Conservation (phyloP, 2,797 vertebrate genomes). For the Alauda arvensis region DNA sequence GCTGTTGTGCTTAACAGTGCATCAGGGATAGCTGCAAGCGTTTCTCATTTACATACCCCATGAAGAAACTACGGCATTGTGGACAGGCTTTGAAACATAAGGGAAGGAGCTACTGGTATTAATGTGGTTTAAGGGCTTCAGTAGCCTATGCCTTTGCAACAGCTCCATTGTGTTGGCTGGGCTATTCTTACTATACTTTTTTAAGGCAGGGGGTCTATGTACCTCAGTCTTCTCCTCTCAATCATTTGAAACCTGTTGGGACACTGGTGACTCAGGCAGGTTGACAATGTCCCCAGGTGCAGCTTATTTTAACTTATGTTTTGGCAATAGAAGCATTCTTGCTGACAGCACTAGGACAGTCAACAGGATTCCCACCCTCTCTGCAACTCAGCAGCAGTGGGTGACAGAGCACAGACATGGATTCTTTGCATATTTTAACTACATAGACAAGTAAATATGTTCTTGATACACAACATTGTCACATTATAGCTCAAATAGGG, state of each 20-base stretch:
- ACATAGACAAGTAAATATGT: background rate
- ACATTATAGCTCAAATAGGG: background rate
- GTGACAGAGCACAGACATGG: background rate
- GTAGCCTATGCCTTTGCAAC: background rate
- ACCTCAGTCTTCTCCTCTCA: background rate
- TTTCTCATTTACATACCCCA: background rate
- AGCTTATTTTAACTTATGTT: background rate
- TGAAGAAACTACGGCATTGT: background rate
- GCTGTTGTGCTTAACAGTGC: background rate
- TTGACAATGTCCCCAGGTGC: background rate
- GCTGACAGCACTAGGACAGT: background rate
- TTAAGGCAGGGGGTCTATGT: background rate
- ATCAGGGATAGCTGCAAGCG: background rate
- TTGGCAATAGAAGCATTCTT: background rate
- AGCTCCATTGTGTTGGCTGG: background rate
- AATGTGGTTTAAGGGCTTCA: background rate
- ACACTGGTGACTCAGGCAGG: background rate
- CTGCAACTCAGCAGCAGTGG: background rate
- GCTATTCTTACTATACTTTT: background rate
- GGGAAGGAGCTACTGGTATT: background rate
- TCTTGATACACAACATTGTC: background rate
- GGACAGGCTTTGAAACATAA: background rate
- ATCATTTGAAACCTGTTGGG: background rate
- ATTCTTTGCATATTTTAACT: background rate
- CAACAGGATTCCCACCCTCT: background rate